These are phyloP conservation scores for rat (Rattus norvegicus) DNA, from an alignment of 2,113 vertebrate genomes.

Conservation along the genomic window GRCr8 NC_086028.1:103941001-103941500, in stretches of 20 bases:
- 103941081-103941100: neutral
- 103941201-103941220: neutral
- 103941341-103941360: neutral
- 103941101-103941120: neutral
- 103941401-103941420: rapidly evolving
- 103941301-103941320: neutral
- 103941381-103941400: neutral
- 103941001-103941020: neutral
- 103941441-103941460: rapidly evolving
- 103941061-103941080: neutral
- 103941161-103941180: neutral
- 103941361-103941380: neutral
- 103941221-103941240: neutral
- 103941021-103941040: neutral
- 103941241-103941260: neutral
- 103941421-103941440: neutral
- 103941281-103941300: neutral
- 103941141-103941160: neutral
- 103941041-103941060: neutral
- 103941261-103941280: neutral
- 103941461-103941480: neutral
- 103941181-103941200: neutral
- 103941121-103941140: neutral
- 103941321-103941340: neutral
- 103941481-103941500: rapidly evolving